Evolutionary conservation across 2,797 vertebrate genomes (phyloP).

Genomic region (Tarsius wallacei): DNA sequence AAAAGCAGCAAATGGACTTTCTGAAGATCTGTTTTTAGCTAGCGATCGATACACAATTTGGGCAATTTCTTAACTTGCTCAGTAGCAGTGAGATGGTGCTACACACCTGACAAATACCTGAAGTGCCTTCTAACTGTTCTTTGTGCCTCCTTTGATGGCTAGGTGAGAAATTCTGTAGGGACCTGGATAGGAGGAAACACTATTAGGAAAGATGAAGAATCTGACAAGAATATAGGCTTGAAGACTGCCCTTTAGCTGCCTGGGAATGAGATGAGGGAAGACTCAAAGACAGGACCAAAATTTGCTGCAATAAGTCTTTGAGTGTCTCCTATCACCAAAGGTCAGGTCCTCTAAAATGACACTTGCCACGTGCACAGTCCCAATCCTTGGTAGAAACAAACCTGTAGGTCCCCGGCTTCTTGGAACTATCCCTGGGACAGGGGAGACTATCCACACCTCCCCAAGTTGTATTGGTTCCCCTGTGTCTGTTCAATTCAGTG

Average conservation of each 20-base stretch:
- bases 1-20: background rate
- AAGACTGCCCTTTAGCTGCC: background rate
- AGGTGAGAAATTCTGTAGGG: background rate
- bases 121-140: background rate
- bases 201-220: background rate
- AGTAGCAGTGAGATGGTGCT: background rate
- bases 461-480: background rate
- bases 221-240: background rate
- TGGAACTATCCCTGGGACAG: background rate
- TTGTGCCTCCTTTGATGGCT: background rate
- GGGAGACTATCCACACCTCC: background rate
- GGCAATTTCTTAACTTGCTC: background rate
- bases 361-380: background rate
- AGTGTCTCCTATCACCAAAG: background rate
- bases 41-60: background rate
- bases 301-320: background rate
- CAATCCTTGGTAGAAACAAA: background rate
- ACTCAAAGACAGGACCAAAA: background rate
- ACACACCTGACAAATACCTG: too few species aligned
- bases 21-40: background rate
- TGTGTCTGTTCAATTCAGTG: background rate
- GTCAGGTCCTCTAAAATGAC: background rate
- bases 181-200: background rate
- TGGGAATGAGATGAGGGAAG: background rate
- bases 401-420: background rate